These are phyloP conservation scores for Hestina assimilis DNA, from an alignment of 1,140 invertebrate species.

Conservation along the genomic window DNA sequence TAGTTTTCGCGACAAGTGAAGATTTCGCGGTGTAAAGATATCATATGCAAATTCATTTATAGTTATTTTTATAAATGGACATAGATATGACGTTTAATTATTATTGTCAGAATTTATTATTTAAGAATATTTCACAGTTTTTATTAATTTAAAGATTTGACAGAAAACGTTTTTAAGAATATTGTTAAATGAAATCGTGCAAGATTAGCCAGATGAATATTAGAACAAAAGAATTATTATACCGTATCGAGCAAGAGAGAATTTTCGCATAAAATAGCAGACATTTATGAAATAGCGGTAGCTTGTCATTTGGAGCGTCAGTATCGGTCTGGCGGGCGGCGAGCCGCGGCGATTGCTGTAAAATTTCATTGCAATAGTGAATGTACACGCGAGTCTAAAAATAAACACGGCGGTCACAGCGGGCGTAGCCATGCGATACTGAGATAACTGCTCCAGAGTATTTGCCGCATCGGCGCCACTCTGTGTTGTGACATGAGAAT, in stretches of 20 bases:
- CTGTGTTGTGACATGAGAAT: slow-evolving; percentile 48
- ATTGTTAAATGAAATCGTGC: background rate
- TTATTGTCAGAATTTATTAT: too few relatives aligned
- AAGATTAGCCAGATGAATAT: slow-evolving; percentile 6
- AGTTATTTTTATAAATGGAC: too few relatives aligned
- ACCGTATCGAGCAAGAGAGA: slow-evolving; percentile 46
- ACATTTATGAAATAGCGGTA: slow-evolving; percentile 70
- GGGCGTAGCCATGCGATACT: slow-evolving; percentile 62
- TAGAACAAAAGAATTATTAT: slow-evolving; percentile 56
- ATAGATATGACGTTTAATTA: too few relatives aligned
- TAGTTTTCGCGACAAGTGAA: slow-evolving; percentile 43
- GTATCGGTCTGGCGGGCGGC: slow-evolving; percentile 56
- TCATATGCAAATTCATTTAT: background rate
- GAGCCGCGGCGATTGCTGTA: slow-evolving; percentile 64
- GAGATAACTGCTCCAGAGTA: slow-evolving; percentile 59
- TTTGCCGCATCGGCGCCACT: slow-evolving; percentile 45
- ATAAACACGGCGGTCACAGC: slow-evolving; percentile 67
- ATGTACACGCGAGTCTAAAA: slow-evolving; percentile 69
- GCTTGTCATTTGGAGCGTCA: slow-evolving; percentile 60
- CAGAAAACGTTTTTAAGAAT: too few relatives aligned
- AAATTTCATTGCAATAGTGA: slow-evolving; percentile 68
- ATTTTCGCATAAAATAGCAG: slow-evolving; percentile 62
- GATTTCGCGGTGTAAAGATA: slow-evolving; percentile 1
- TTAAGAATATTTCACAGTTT: too few relatives aligned
- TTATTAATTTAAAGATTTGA: too few relatives aligned